These are phyloP conservation scores for Serinus canaria DNA, from an alignment of 2,113 vertebrate genomes.

Conservation along the genomic window DNA sequence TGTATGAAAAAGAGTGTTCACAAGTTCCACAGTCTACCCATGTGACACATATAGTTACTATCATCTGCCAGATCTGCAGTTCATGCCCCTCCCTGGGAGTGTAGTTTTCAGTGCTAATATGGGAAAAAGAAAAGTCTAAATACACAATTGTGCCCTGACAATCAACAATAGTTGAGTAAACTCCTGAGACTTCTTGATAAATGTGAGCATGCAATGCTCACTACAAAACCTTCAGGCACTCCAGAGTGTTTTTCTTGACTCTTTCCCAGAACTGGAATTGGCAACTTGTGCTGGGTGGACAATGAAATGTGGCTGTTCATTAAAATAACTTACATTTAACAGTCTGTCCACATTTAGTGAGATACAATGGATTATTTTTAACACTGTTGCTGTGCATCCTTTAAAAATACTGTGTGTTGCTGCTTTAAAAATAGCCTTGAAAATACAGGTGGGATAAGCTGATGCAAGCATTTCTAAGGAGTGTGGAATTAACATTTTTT, in stretches of 20 bases:
- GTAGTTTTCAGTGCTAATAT: conserved; percentile 45
- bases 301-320: conserved; percentile 64
- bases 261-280: conserved; percentile 68
- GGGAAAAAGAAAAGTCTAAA: conserved; percentile 57
- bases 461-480: not conserved
- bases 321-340: conserved; percentile 69
- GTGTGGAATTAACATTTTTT: not conserved
- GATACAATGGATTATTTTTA: conserved; percentile 75
- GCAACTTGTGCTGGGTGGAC: conserved; percentile 62
- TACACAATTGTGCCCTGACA: conserved; percentile 38
- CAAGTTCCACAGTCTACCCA: conserved; percentile 29
- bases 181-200: conserved; percentile 60
- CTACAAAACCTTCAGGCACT: conserved; percentile 42
- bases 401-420: not conserved
- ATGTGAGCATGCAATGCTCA: not conserved
- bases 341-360: conserved; percentile 45
- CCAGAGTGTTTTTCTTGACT: conserved; percentile 73
- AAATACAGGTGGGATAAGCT: not conserved
- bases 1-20: conserved; percentile 17
- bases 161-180: conserved; percentile 26
- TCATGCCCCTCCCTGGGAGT: conserved; percentile 50
- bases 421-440: not conserved
- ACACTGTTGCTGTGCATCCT: not conserved
- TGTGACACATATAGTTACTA: conserved; percentile 30
- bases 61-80: conserved; percentile 31